Conservation (phyloP, 1,140 invertebrate species). For the Achroia grisella region DNA sequence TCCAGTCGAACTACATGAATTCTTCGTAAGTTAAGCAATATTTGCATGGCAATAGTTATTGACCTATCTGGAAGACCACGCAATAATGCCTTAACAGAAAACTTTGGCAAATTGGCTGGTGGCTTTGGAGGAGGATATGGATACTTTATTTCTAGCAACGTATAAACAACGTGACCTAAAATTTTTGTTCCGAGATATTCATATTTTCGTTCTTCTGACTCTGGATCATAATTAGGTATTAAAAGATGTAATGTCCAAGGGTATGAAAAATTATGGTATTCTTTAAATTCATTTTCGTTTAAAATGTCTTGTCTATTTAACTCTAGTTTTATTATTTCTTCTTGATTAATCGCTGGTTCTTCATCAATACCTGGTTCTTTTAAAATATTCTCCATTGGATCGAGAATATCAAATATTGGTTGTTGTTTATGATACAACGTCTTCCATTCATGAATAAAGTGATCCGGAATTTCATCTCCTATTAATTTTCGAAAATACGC, state of each 20-base stretch:
- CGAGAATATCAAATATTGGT: slow-evolving; percentile 67
- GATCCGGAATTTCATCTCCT: slow-evolving; percentile 52
- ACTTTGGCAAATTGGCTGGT: slow-evolving; percentile 51
- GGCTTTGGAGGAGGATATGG: slow-evolving; percentile 49
- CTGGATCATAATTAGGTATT: slow-evolving; percentile 54
- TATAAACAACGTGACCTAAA: slow-evolving; percentile 74
- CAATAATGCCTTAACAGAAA: slow-evolving; percentile 64
- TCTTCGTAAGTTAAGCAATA: slow-evolving; percentile 57
- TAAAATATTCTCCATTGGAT: slow-evolving; percentile 48
- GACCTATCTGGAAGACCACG: slow-evolving; percentile 63
- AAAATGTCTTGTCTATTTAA: slow-evolving; percentile 48
- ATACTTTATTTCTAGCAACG: slow-evolving; percentile 74
- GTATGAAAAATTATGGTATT: slow-evolving; percentile 59
- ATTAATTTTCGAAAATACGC: slow-evolving; percentile 66
- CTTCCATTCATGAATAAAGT: slow-evolving; percentile 72
- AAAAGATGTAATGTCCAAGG: slow-evolving; percentile 54
- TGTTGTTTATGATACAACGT: slow-evolving; percentile 69
- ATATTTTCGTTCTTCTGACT: slow-evolving; percentile 53
- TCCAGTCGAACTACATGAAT: slow-evolving; percentile 73
- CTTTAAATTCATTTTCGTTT: slow-evolving; percentile 55
- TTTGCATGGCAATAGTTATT: slow-evolving; percentile 57
- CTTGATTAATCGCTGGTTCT: slow-evolving; percentile 24
- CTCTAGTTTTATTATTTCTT: slow-evolving; percentile 51
- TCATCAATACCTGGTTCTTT: slow-evolving; percentile 37
- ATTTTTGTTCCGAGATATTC: slow-evolving; percentile 65